These are phyloP conservation scores for Amphibalanus amphitrite DNA, from an alignment of 1,140 invertebrate species.

Conservation along the genomic window DNA sequence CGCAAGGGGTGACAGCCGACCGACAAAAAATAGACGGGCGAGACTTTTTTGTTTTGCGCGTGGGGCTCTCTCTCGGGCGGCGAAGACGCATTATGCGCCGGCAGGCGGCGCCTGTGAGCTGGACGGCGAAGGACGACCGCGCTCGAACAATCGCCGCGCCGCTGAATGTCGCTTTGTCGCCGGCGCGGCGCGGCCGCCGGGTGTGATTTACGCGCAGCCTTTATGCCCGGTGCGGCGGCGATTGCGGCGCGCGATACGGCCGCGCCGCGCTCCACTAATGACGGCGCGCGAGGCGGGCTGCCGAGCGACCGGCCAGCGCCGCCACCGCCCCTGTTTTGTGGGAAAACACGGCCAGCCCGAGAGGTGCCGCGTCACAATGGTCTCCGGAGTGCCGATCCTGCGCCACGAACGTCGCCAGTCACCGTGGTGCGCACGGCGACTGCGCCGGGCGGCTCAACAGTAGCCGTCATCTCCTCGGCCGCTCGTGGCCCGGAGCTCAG, in stretches of 20 bases:
- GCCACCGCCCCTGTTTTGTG: too few species aligned
- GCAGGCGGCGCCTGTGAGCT: not conserved
- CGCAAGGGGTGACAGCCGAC: not conserved
- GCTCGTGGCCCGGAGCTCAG: too few species aligned
- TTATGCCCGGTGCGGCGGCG: not conserved
- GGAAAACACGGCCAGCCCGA: not conserved
- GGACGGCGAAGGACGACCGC: too few species aligned
- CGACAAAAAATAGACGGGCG: not conserved
- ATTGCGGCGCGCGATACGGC: not conserved
- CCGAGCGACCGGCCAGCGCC: too few species aligned
- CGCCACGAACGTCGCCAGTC: not conserved
- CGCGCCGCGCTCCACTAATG: not conserved
- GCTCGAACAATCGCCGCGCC: not conserved
- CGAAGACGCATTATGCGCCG: not conserved
- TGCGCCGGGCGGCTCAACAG: too few species aligned
- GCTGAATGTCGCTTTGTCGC: constrained; percentile 1
- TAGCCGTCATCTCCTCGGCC: too few species aligned
- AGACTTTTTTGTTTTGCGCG: not conserved
- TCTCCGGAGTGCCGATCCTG: not conserved
- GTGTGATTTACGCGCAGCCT: not conserved
- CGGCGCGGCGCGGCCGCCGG: too few species aligned
- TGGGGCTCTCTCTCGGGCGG: too few species aligned
- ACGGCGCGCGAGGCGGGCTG: not conserved
- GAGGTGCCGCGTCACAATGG: not conserved
- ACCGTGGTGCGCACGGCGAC: too few species aligned